Conservation (phyloP, 1,140 invertebrate genomes). For the Charaxes varanes region DNA sequence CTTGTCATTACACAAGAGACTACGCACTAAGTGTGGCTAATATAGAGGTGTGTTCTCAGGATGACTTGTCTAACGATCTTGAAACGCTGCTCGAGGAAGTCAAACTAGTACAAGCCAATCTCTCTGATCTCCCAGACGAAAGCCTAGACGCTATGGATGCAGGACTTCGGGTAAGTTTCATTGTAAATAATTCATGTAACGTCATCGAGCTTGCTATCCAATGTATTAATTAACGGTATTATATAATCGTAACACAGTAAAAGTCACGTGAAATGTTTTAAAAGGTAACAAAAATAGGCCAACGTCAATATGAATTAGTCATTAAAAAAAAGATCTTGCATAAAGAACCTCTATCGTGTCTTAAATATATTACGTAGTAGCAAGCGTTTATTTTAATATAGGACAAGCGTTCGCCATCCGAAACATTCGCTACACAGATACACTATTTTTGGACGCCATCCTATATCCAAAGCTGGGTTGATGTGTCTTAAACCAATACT, state of each 20-base stretch:
- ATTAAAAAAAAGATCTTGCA: no score
- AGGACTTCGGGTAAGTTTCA: slow-evolving; percentile 79
- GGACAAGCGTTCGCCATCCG: slow-evolving; percentile 15
- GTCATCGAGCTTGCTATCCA: neutral
- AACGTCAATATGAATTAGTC: no score
- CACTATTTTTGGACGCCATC: slow-evolving; percentile 19
- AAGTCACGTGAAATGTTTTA: no score
- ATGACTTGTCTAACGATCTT: slow-evolving; percentile 78
- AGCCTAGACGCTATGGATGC: slow-evolving; percentile 81
- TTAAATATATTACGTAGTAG: neutral
- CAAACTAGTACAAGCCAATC: slow-evolving; percentile 77
- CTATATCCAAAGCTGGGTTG: slow-evolving; percentile 18
- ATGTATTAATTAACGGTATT: no score
- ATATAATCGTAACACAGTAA: no score
- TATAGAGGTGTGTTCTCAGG: slow-evolving; percentile 75
- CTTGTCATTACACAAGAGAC: slow-evolving; percentile 13
- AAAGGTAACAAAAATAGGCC: no score
- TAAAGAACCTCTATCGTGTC: no score
- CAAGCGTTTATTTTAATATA: slow-evolving; percentile 21
- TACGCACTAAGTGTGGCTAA: slow-evolving; percentile 39
- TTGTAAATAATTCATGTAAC: slow-evolving; percentile 32
- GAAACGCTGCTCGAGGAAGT: slow-evolving; percentile 79
- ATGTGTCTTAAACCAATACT: slow-evolving; percentile 17
- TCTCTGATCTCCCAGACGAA: slow-evolving; percentile 79
- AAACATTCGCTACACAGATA: slow-evolving; percentile 6